Conservation (phyloP, 2,113 vertebrate genomes). For the Nettapus auritus region DNA sequence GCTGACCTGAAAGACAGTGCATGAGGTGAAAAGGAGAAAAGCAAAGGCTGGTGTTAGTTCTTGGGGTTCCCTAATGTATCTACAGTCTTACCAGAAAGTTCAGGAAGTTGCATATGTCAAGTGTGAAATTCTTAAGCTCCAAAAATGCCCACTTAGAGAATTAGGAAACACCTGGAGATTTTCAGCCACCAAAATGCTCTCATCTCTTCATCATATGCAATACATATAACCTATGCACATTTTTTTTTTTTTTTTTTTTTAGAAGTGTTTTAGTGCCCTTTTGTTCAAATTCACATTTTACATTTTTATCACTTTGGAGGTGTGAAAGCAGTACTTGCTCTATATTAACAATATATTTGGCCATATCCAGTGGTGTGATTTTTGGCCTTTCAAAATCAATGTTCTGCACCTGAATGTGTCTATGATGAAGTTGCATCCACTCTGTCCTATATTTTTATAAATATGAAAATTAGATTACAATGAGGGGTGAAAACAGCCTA, state of each 20-base stretch:
- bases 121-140: slow-evolving; percentile 57
- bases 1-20: neutral
- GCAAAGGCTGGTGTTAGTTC: neutral
- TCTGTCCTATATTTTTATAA: neutral
- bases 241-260: slow-evolving; percentile 11
- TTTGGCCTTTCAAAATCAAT: neutral
- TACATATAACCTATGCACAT: neutral
- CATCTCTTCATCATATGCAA: slow-evolving; percentile 1
- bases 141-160: slow-evolving; percentile 40
- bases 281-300: slow-evolving; percentile 34
- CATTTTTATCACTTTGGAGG: neutral
- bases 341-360: neutral
- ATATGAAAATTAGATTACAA: neutral
- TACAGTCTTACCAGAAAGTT: slow-evolving; percentile 15
- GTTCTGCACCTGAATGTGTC: neutral
- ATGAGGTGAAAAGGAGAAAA: neutral
- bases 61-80: neutral
- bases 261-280: slow-evolving; percentile 29
- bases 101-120: slow-evolving; percentile 55
- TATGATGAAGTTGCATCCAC: neutral
- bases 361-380: neutral
- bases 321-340: slow-evolving; percentile 45
- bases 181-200: slow-evolving; percentile 15
- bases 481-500: neutral
- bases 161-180: slow-evolving; percentile 64